Percentiles rank a stretch among this genome's conserved stretches.
These are phyloP conservation scores for Oryzias javanicus DNA, from an alignment of 2,113 vertebrate genomes.

Conservation along the genomic window DNA sequence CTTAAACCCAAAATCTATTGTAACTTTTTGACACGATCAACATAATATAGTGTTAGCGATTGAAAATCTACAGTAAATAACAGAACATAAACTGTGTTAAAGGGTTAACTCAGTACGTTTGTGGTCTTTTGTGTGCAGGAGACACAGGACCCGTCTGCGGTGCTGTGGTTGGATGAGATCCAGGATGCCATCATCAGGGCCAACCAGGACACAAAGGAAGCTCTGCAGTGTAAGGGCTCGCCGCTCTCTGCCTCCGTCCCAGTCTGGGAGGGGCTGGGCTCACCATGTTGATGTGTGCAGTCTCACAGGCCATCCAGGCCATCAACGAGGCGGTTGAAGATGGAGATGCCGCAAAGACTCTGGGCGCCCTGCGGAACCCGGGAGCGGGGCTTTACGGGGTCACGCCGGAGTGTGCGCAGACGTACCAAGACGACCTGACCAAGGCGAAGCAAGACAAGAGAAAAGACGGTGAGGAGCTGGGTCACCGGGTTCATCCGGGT, in stretches of 20 bases:
- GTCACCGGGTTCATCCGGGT: no score
- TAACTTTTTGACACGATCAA: no score
- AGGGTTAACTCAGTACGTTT: neutral
- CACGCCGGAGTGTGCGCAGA: conserved; percentile 87
- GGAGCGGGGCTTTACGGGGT: conserved; percentile 90
- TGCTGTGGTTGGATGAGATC: conserved; percentile 98
- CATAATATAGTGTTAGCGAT: no score
- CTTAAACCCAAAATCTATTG: no score
- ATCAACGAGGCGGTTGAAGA: conserved; percentile 89
- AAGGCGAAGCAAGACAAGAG: conserved; percentile 80
- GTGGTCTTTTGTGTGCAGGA: conserved; percentile 76
- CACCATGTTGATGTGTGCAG: conserved; percentile 61
- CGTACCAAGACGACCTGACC: conserved; percentile 85
- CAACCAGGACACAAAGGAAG: conserved; percentile 91
- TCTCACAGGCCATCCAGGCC: conserved; percentile 87
- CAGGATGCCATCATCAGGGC: conserved; percentile 87
- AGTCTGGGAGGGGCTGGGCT: no score
- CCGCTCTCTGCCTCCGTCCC: neutral
- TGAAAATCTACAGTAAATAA: no score
- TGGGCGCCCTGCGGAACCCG: conserved; percentile 81
- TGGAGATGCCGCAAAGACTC: conserved; percentile 79
- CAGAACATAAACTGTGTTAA: no score
- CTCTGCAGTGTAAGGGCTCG: conserved; percentile 82
- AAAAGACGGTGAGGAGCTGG: conserved; percentile 76
- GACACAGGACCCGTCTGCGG: conserved; percentile 91